Base-by-base conservation (phyloP, 2,888 invertebrate genomes). In the Pachymerium ferrugineum region DNA sequence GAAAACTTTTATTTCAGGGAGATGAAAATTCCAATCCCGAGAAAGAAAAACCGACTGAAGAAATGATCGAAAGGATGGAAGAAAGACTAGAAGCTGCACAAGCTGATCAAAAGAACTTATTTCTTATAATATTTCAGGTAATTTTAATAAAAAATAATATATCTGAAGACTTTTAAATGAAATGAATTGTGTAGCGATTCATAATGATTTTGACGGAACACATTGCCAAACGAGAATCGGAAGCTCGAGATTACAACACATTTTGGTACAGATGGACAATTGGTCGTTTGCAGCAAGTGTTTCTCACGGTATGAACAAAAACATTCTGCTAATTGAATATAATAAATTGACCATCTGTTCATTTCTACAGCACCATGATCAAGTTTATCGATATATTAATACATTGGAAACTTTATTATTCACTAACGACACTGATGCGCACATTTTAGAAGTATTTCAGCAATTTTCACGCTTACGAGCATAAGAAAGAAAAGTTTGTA, bases 201-300 rank as follows among this genome's bases (percentile, higher is more conserved):
- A 97, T 97, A 78, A 97, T 97, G 92, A 93, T 97, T 79, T 86
- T 99, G 77, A 95, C 96, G 0, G 97, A 98, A 83, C 97, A 98
- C 85, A 87, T 98, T 79, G 93, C 94, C 73, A 87, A 92, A 75
- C 93, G 93, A 82, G 97, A 98, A 83, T 93, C 94, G 0, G 95
- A 97, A 85, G 94, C 93, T 14, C 88, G 90, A 76, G 94, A 96
- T 84, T 93, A 92, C 80, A 92, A 93, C 83, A 97, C 95, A 2
- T 90, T 91, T 82, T 97, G 97, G 96, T 98, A 96, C 85, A 89
- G 90, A 79, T 96, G 95, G 91, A 96, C 97, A 4, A 89, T 95
- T 78, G 97, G 97, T 74, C 86, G 98, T 76, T 86, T 99, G 76
- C 92, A 94, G 77, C 96, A 98, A 86, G 93, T 98, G 30, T 97